These are phyloP conservation scores for Tipula lateralis DNA, from an alignment of 2,888 invertebrate species.

Conservation along the genomic window DNA sequence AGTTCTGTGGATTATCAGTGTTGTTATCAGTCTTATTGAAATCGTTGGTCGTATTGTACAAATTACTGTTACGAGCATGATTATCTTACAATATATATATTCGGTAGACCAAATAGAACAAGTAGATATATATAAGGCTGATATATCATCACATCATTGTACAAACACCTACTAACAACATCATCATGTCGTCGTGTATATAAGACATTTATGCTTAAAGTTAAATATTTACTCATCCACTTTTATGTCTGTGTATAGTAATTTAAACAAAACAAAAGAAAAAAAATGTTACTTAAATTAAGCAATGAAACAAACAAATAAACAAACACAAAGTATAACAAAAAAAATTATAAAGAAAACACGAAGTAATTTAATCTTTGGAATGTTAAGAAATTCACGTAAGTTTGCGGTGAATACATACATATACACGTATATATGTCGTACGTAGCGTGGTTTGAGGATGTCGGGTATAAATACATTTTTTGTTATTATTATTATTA, in stretches of 20 bases:
- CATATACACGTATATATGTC: not conserved
- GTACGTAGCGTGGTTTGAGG: not conserved
- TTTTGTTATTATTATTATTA: not conserved
- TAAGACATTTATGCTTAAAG: not conserved
- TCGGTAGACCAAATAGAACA: not conserved
- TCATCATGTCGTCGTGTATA: not conserved
- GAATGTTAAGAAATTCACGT: conserved; percentile 11
- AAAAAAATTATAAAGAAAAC: not conserved
- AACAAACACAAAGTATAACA: not conserved
- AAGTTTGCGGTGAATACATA: not conserved
- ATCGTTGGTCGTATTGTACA: not conserved
- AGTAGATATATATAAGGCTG: not conserved
- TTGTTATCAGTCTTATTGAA: not conserved
- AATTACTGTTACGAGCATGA: not conserved
- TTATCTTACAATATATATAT: not conserved
- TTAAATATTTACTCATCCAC: not conserved
- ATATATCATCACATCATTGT: not conserved
- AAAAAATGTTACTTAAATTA: not conserved
- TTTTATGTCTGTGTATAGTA: not conserved
- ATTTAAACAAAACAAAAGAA: not conserved
- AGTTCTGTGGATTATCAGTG: not conserved
- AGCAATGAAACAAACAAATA: conserved; percentile 24
- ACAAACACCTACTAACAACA: not conserved
- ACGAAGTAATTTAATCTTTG: conserved; percentile 11
- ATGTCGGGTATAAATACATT: not conserved